Evolutionary conservation across 2,797 vertebrate genomes (phyloP).

Genomic region (Paguma larvata): DNA sequence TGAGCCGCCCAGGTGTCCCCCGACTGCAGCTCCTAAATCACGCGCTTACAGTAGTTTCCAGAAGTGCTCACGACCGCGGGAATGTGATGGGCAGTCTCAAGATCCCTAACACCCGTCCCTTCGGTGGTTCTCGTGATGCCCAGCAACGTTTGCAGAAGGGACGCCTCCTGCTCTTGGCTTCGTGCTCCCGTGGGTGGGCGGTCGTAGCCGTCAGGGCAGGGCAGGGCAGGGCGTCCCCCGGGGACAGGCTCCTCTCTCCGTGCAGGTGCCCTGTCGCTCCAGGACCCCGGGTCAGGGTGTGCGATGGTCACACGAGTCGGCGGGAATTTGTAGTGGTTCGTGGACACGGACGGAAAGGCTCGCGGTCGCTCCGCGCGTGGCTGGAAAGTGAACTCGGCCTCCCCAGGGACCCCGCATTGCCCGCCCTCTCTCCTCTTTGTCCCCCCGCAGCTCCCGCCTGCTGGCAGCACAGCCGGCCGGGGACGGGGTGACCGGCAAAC

Average conservation of each 20-base stretch:
- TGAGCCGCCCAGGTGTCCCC: no score
- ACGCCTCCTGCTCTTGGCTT: background rate
- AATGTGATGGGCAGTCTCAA: no score
- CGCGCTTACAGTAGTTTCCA: background rate
- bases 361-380: no score
- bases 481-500: no score
- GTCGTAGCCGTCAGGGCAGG: rapidly evolving
- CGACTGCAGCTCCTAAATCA: background rate
- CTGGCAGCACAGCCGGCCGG: no score
- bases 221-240: background rate
- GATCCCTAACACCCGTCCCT: background rate
- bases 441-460: no score
- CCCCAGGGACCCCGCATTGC: no score
- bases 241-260: background rate
- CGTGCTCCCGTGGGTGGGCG: background rate
- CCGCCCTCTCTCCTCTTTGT: no score
- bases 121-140: background rate
- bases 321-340: no score
- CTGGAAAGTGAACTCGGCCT: no score
- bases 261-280: rapidly evolving
- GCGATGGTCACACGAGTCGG: no score
- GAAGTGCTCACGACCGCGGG: background rate
- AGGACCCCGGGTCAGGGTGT: background rate
- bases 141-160: background rate
- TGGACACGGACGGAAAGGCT: no score